Percentiles rank a stretch among this genome's conserved stretches.
These are phyloP conservation scores for Anthoscopus minutus DNA, from an alignment of 2,113 vertebrate species.

Conservation along the genomic window DNA sequence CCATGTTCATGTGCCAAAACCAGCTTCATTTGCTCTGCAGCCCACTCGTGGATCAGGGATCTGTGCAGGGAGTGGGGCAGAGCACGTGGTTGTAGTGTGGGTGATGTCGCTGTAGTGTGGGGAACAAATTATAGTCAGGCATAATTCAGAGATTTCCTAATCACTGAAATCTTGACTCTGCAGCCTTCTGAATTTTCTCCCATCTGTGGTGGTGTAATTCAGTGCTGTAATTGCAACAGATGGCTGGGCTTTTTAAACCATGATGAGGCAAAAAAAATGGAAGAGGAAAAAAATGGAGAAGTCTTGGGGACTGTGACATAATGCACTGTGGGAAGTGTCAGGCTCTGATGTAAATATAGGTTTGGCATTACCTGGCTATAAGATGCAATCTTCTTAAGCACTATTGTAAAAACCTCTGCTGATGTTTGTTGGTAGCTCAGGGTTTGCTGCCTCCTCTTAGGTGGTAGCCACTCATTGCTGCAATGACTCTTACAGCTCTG, in stretches of 20 bases:
- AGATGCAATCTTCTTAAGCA: neutral
- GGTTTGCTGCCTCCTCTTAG: neutral
- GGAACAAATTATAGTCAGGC: neutral
- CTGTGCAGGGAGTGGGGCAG: neutral
- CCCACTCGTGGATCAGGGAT: neutral
- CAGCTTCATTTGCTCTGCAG: neutral
- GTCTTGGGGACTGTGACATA: neutral
- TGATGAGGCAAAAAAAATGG: neutral
- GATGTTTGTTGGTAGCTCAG: neutral
- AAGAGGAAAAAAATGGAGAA: neutral
- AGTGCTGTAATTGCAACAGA: conserved; percentile 29
- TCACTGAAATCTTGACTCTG: conserved; percentile 34
- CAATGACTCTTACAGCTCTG: neutral
- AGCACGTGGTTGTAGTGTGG: rapidly evolving
- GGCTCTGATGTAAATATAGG: neutral
- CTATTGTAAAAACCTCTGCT: neutral
- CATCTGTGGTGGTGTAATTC: conserved; percentile 50
- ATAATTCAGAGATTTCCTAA: conserved; percentile 31
- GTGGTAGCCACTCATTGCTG: neutral
- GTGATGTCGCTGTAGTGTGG: neutral
- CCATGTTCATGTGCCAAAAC: neutral
- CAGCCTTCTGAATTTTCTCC: neutral
- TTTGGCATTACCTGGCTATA: neutral
- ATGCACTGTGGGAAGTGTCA: neutral
- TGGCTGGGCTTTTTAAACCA: neutral